Percentiles rank a stretch among this genome's conserved stretches.
Evolutionary conservation across 2,888 invertebrate genomes (phyloP).

Genomic region (Erebia aethiops): DNA sequence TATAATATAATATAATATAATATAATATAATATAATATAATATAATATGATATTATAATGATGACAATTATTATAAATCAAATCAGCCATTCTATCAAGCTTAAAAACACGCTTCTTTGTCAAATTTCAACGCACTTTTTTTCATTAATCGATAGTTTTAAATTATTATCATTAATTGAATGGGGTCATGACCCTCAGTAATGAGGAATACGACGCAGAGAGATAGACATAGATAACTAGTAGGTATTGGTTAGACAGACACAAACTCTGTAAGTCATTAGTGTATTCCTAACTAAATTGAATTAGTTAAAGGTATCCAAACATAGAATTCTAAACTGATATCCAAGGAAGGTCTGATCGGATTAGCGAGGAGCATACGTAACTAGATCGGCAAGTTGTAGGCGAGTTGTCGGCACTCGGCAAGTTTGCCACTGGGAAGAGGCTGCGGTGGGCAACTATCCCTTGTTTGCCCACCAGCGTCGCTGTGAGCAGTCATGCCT

Average conservation of each 20-base stretch:
- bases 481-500: constrained; percentile 29
- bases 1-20: too few species aligned
- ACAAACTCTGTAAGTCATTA: constrained; percentile 1
- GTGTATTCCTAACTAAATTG: constrained; percentile 21
- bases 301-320: constrained; percentile 34
- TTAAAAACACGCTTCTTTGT: too few species aligned
- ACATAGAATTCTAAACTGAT: constrained; percentile 35
- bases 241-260: neutral
- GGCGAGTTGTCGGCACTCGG: constrained; percentile 50
- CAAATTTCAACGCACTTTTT: too few species aligned
- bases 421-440: constrained; percentile 42
- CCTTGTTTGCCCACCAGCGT: constrained; percentile 65
- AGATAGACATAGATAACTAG: neutral
- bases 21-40: too few species aligned
- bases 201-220: neutral
- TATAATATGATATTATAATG: too few species aligned
- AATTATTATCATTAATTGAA: too few species aligned
- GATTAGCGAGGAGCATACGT: constrained; percentile 48
- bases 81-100: too few species aligned
- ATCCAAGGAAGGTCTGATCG: constrained; percentile 37
- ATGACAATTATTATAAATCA: too few species aligned
- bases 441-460: constrained; percentile 51
- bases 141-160: too few species aligned
- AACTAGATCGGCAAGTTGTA: constrained; percentile 61
- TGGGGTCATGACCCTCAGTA: too few species aligned